These are phyloP conservation scores for Corythornis madagascariensis DNA, from an alignment of 2,113 vertebrate species.

Conservation along the genomic window DNA sequence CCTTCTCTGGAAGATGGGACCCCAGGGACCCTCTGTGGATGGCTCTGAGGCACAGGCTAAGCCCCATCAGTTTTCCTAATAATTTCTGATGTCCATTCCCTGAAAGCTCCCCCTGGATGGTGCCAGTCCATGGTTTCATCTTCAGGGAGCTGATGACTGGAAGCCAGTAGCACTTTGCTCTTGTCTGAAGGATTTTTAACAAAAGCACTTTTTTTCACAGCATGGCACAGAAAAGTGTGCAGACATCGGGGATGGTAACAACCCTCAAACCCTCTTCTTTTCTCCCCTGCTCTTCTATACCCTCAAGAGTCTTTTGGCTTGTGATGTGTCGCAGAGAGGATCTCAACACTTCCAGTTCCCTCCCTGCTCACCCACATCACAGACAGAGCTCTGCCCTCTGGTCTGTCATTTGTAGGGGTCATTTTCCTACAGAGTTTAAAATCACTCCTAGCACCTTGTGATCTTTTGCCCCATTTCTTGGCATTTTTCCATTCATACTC, in stretches of 20 bases:
- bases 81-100: slow-evolving; percentile 12
- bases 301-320: neutral
- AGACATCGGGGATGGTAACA: neutral
- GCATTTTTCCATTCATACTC: neutral
- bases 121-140: neutral
- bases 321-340: neutral
- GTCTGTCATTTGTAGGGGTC: neutral
- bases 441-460: neutral
- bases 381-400: neutral
- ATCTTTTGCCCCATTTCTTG: neutral
- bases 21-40: neutral
- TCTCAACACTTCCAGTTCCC: neutral
- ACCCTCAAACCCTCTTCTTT: neutral
- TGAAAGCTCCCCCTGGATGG: neutral
- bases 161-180: neutral
- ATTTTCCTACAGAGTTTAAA: neutral
- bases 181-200: neutral
- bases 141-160: neutral
- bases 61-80: slow-evolving; percentile 13
- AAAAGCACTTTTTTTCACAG: neutral
- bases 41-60: neutral
- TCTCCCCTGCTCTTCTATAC: neutral
- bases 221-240: neutral
- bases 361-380: neutral
- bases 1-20: neutral